Evolutionary conservation across 2,797 vertebrate genomes (phyloP).

Genomic region (Perodicticus potto): DNA sequence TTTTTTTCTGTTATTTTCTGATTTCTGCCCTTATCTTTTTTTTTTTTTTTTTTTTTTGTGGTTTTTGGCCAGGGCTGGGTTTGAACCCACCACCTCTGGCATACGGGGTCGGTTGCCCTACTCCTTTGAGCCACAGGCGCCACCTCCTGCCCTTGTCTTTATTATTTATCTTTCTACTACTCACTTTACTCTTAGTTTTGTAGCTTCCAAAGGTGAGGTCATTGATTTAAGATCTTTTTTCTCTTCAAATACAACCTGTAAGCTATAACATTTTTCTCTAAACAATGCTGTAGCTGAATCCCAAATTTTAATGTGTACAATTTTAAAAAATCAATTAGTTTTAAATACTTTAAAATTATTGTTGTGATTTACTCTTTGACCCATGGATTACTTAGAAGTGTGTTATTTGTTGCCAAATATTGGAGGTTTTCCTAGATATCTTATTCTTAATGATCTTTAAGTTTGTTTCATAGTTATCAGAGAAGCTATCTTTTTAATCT

Average conservation of each 20-base stretch:
- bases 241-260: neutral
- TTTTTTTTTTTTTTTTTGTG: too few relatives aligned
- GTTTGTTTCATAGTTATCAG: neutral
- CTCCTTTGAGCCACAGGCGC: too few relatives aligned
- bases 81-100: too few relatives aligned
- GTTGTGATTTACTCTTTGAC: conserved; percentile 14
- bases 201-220: neutral
- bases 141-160: neutral
- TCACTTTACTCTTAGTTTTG: neutral
- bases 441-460: neutral
- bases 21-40: neutral
- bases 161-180: neutral
- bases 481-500: neutral
- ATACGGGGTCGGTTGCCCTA: too few relatives aligned
- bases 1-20: neutral
- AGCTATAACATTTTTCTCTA: neutral
- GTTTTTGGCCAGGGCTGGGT: too few relatives aligned
- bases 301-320: neutral
- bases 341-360: neutral
- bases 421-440: neutral
- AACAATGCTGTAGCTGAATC: neutral
- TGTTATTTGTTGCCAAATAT: neutral
- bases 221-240: neutral
- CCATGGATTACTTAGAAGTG: neutral
- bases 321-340: neutral